These are phyloP conservation scores for Lasiurus cinereus DNA, from an alignment of 2,113 vertebrate genomes.

Conservation along the genomic window DNA sequence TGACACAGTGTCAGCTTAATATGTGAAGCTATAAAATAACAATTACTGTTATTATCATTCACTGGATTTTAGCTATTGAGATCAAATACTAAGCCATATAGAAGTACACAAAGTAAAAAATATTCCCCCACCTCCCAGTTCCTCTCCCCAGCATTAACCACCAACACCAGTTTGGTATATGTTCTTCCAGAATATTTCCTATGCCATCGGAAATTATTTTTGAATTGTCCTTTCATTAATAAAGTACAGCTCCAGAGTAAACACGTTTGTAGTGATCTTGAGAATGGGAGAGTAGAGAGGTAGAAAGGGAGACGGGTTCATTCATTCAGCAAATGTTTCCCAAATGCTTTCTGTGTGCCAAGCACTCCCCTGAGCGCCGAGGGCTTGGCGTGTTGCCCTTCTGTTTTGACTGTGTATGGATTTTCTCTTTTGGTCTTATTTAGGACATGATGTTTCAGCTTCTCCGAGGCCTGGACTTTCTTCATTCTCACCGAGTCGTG, in stretches of 20 bases:
- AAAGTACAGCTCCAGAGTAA: not conserved
- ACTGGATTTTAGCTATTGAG: slow-evolving; percentile 20
- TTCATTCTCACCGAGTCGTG: slow-evolving; percentile 98
- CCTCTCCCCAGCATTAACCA: not conserved
- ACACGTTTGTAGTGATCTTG: not conserved
- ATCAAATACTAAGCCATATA: not conserved
- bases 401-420: slow-evolving; percentile 45
- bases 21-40: not conserved
- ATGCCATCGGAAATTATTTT: not conserved
- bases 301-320: not conserved
- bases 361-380: not conserved
- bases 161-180: not conserved
- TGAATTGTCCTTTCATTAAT: slow-evolving; percentile 46
- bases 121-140: not conserved
- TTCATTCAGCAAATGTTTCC: not conserved
- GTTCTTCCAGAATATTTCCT: slow-evolving; percentile 12
- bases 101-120: not conserved
- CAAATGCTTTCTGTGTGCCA: not conserved
- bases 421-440: slow-evolving; percentile 62
- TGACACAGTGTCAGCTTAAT: not conserved
- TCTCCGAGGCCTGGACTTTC: slow-evolving; percentile 97
- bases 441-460: slow-evolving; percentile 99
- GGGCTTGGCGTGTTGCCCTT: not conserved
- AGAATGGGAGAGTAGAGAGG: not conserved
- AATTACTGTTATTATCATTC: not conserved